Percentiles rank a stretch among this genome's conserved stretches.
Evolutionary conservation across 1,140 invertebrate species (phyloP).

Genomic region (Ridgeia piscesae): DNA sequence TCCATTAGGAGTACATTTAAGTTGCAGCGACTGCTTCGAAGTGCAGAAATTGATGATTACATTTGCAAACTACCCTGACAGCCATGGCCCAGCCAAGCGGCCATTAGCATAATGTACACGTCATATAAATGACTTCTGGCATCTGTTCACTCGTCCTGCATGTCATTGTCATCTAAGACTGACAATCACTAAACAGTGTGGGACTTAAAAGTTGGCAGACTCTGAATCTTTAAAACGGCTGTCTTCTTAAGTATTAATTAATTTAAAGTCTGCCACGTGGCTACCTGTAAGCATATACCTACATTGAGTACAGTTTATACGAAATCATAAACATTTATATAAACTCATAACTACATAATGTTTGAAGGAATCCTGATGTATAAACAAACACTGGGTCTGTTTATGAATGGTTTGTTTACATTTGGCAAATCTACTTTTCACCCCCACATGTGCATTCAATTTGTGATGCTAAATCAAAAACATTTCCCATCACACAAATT

Average conservation of each 20-base stretch:
- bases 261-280: no score
- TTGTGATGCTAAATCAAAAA: neutral
- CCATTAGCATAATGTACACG: neutral
- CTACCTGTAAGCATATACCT: no score
- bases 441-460: neutral
- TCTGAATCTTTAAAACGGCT: no score
- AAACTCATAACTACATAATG: no score
- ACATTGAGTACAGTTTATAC: no score
- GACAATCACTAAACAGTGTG: neutral
- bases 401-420: neutral
- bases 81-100: neutral
- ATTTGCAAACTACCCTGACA: neutral
- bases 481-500: neutral
- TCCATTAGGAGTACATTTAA: neutral
- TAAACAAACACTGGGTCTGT: no score
- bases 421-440: neutral
- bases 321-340: no score
- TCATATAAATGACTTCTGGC: neutral
- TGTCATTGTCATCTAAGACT: neutral
- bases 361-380: no score
- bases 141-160: neutral
- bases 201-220: no score
- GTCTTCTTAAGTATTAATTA: no score
- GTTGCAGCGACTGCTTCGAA: neutral
- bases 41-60: neutral